These are phyloP conservation scores for Anguilla japonica DNA, from an alignment of 2,113 vertebrate genomes.

Conservation along the genomic window DNA sequence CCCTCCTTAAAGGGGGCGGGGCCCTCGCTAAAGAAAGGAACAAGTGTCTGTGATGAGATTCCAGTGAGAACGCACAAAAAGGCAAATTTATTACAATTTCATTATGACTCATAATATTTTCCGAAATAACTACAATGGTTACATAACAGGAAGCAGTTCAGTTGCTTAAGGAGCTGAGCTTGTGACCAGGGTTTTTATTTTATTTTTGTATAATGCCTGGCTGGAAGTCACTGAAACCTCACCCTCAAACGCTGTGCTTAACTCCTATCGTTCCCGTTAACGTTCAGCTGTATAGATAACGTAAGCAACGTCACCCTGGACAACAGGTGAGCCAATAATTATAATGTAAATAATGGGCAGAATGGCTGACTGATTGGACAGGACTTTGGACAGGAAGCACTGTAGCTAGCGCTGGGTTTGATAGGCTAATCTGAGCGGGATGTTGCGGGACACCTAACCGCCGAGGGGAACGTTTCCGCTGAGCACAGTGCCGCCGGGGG, in stretches of 20 bases:
- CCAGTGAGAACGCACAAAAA: not conserved
- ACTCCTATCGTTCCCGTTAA: not conserved
- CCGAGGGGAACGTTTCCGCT: not conserved
- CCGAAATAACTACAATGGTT: not conserved
- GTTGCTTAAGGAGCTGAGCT: not conserved
- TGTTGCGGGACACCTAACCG: not conserved
- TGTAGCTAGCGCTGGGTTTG: not conserved
- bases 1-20: too few species aligned
- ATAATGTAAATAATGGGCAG: not conserved
- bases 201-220: not conserved
- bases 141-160: not conserved
- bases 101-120: not conserved
- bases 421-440: not conserved
- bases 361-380: not conserved
- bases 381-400: not conserved
- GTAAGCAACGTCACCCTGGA: not conserved
- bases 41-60: not conserved
- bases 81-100: not conserved
- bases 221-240: not conserved
- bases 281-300: not conserved
- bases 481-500: not conserved
- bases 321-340: not conserved
- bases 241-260: not conserved
- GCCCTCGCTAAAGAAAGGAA: not conserved
- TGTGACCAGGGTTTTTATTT: not conserved